Evolutionary conservation across 2,888 invertebrate genomes (phyloP), one percentile per base, ranked within the genome.

Genomic region (Lasioglossum zephyrum): DNA sequence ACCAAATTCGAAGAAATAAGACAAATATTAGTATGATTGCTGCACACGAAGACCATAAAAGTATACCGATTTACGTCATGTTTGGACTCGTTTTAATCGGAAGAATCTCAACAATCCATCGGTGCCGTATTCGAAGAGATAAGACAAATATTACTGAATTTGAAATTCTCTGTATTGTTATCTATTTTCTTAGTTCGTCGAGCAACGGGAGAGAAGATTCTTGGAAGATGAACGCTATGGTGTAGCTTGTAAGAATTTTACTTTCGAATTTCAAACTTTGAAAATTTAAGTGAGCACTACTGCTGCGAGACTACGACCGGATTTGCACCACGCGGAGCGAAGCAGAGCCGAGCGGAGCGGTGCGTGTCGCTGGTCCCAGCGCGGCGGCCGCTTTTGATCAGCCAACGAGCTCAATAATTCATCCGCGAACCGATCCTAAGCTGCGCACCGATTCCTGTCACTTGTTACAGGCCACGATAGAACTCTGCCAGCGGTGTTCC

Each of bases 381-480:
- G 86, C 84, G 89, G 92, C 91, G 91, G 92, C 85, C 85, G 84
- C 93, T 91, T 93, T 93, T 93, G 92, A 93, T 93, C 93, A 93
- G 92, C 90, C 85, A 79, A 88, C 87, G 89, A 88, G 90, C 91
- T 91, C 92, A 90, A 93, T 93, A 93, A 93, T 93, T 93, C 93
- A 93, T 93, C 92, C 88, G 91, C 90, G 91, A 93, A 88, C 92
- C 91, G 92, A 93, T 92, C 85, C 87, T 87, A 82, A 8, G 70
- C 36, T 72, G 26, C 44, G 70, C 73, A 76, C 66, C 74, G 69
- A 44, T 63, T 60, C 49, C 72, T 36, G 9, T 31, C 39, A 47
- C 16, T 69, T 69, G 69, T 69, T 66, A 5, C 36, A 66, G 18
- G 2, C 36, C 36, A 18, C 9, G 66, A 36, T 36, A 36, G 66